Conservation (phyloP, 2,888 invertebrate species). For the Machimus rusticus region DNA sequence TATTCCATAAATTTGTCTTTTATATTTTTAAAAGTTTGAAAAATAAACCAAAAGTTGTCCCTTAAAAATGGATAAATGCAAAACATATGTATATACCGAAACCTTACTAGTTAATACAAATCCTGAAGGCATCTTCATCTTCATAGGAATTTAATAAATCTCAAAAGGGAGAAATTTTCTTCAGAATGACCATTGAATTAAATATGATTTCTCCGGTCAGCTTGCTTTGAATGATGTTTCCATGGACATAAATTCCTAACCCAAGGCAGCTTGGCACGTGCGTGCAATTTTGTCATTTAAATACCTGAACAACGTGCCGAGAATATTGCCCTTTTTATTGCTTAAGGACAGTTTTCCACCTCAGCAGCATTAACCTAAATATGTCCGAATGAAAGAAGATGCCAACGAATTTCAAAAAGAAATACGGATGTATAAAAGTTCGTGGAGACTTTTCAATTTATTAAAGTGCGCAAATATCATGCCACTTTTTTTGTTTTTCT, state of each 20-base stretch:
- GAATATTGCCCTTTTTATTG: not conserved
- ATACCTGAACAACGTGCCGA: not conserved
- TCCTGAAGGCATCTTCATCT: not conserved
- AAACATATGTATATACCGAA: not conserved
- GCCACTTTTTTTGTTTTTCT: not conserved
- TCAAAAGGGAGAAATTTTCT: not conserved
- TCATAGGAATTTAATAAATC: conserved; percentile 17
- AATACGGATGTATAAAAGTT: not conserved
- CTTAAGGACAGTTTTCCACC: not conserved
- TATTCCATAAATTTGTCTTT: no score
- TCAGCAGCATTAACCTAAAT: not conserved
- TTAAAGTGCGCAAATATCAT: not conserved
- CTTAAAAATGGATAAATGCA: not conserved
- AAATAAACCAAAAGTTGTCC: no score
- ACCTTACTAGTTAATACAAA: not conserved
- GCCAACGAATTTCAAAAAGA: not conserved
- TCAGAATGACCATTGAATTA: conserved; percentile 20
- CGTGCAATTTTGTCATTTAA: not conserved
- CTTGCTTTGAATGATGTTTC: not conserved
- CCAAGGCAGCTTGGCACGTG: not conserved
- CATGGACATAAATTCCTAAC: not conserved
- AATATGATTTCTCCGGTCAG: conserved; percentile 23
- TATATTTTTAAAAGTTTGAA: no score
- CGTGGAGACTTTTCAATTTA: not conserved
- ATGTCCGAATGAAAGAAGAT: not conserved